Evolutionary conservation across 2,888 invertebrate species (phyloP), one percentile per base, ranked within the genome.

Genomic region (Agrilus cyanescens): DNA sequence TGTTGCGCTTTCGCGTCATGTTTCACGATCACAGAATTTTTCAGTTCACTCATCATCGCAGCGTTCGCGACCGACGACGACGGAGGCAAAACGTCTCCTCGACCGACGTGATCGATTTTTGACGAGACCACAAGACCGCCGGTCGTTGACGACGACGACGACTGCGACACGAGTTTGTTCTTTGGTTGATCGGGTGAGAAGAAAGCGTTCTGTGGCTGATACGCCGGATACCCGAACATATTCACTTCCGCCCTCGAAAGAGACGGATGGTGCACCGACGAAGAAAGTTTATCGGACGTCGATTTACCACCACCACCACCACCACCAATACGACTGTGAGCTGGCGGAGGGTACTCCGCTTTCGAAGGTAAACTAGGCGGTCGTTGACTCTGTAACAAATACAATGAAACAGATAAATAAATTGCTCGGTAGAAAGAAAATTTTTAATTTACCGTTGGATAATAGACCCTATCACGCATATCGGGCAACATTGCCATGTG

Each of bases 1-100:
- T 76, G 76, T 5, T 66, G 60, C 44, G 67, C 67, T 61, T 82
- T 79, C 41, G 75, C 76, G 57, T 83, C 84, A 63, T 84, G 83
- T 61, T 85, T 84, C 47, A 85, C 85, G 63, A 85, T 85, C 61
- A 85, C 85, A 58, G 82, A 80, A 63, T 76, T 82, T 63, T 82
- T 83, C 55, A 72, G 68, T 63, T 84, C 84, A 54, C 77, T 74
- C 52, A 81, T 70, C 44, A 82, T 66, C 10, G 25, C 25, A 4
- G 25, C 25, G 10, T 25, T 25, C 25, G 25, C 8, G 10, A 25
- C 25, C 4, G 80, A 78, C 40, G 82, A 79, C 13, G 80, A 80
- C 49, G 79, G 81, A 45, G 78, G 76, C 43, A 81, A 65, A 40
- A 66, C 49, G 38, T 63, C 63, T 46, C 60, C 46, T 46, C 59